These are phyloP conservation scores for Tetrax tetrax DNA, from an alignment of 2,113 vertebrate species.

Conservation along the genomic window DNA sequence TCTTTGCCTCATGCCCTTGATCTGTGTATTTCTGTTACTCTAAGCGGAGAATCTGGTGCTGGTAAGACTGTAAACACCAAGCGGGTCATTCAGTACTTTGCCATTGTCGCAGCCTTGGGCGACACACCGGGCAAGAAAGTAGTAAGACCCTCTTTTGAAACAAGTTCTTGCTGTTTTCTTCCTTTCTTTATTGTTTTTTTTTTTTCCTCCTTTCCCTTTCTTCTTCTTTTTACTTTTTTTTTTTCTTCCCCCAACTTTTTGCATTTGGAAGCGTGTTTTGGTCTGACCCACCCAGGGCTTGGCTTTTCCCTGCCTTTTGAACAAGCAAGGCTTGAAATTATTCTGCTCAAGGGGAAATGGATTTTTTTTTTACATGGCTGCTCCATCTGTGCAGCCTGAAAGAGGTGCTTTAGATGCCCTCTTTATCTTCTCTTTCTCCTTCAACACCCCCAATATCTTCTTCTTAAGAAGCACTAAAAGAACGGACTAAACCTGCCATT, in stretches of 20 bases:
- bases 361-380: background rate
- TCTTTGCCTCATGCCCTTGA: slow-evolving; percentile 73
- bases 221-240: background rate
- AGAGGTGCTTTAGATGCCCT: background rate
- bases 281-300: slow-evolving; percentile 43
- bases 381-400: background rate
- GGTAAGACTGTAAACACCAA: slow-evolving; percentile 99
- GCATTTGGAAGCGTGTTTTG: slow-evolving; percentile 62
- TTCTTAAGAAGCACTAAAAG: background rate
- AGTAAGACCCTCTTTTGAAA: slow-evolving; percentile 76
- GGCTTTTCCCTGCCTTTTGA: slow-evolving; percentile 63
- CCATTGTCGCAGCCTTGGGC: slow-evolving; percentile 94
- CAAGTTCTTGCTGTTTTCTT: slow-evolving; percentile 52
- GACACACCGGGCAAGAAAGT: slow-evolving; percentile 87
- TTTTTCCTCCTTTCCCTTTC: background rate
- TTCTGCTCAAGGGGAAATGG: slow-evolving; percentile 58
- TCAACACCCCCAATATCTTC: background rate
- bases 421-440: background rate
- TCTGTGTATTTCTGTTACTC: slow-evolving; percentile 81
- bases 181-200: background rate
- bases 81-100: slow-evolving; percentile 98
- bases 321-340: slow-evolving; percentile 75
- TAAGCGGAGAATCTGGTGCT: slow-evolving; percentile 97
- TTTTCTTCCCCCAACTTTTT: slow-evolving; percentile 6
- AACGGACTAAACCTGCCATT: slow-evolving; percentile 3